phyloP scores from a whole-genome alignment of 2,888 invertebrate species.

The Calameuta filiformis region DNA sequence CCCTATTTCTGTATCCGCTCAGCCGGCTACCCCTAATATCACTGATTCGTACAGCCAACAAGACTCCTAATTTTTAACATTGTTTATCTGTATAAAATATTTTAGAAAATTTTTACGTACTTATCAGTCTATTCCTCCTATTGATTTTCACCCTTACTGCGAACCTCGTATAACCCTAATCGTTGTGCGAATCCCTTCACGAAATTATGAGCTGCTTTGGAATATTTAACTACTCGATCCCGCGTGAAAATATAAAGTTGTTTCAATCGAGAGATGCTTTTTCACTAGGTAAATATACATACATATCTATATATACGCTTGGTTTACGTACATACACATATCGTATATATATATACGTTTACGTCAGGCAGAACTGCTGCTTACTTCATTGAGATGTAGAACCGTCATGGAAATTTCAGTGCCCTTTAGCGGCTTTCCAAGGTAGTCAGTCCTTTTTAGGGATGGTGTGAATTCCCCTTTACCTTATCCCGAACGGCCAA shows the following conservation, averaged over 20 bases:
- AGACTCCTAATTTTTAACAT: not conserved
- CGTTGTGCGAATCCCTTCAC: not conserved
- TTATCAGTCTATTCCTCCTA: not conserved
- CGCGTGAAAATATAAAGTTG: not conserved
- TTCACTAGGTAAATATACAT: not conserved
- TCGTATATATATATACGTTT: not conserved
- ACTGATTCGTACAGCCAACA: not conserved
- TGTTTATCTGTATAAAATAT: not conserved
- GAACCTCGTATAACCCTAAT: not conserved
- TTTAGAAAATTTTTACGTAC: not conserved
- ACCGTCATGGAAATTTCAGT: not conserved
- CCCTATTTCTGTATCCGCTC: not conserved
- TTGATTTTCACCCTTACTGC: not conserved
- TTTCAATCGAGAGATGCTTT: not conserved
- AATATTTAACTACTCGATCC: not conserved
- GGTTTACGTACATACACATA: not conserved
- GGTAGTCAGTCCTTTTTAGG: not conserved
- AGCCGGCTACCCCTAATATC: not conserved
- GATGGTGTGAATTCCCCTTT: not conserved
- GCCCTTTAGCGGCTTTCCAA: not conserved
- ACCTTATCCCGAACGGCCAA: not conserved
- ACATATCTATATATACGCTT: not conserved
- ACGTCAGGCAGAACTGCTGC: not conserved
- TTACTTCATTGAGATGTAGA: not conserved
- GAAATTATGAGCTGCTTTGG: not conserved